phyloP scores from a whole-genome alignment of 2,113 vertebrate species.

The Nettapus auritus region DNA sequence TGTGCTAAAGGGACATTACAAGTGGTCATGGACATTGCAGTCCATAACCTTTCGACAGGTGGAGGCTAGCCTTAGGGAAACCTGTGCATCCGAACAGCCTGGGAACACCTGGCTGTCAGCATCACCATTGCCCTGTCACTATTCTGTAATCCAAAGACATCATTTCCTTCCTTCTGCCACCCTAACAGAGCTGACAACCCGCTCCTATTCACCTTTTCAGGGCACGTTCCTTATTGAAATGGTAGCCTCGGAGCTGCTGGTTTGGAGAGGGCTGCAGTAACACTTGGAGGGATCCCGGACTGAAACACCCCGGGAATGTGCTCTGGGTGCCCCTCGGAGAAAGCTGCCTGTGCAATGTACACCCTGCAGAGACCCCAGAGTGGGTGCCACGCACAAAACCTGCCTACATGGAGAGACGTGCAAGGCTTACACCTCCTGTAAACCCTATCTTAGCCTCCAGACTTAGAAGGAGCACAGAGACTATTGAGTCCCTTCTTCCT shows the following conservation, averaged over 20 bases:
- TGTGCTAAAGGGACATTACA: not conserved
- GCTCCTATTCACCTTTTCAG: not conserved
- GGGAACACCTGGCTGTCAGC: not conserved
- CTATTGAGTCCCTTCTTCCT: not conserved
- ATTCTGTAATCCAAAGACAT: not conserved
- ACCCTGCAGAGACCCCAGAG: not conserved
- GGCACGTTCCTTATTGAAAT: not conserved
- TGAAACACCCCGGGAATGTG: not conserved
- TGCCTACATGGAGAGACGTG: not conserved
- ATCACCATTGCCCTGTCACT: not conserved
- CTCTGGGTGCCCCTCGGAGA: not conserved
- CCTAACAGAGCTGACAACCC: not conserved
- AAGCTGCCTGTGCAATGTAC: not conserved
- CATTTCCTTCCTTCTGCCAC: not conserved
- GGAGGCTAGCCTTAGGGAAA: not conserved
- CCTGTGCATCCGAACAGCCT: not conserved
- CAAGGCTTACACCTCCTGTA: not conserved
- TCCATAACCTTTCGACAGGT: accelerated
- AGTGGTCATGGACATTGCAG: not conserved
- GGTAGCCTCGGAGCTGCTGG: not conserved
- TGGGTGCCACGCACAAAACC: not conserved
- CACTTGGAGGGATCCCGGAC: accelerated
- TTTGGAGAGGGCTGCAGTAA: not conserved
- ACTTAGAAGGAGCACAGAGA: not conserved
- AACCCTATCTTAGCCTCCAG: not conserved